A percentile compares a stretch with the other conserved stretches of the same genome.
Conservation (phyloP, 2,888 invertebrate species). For the Hesperia comma region DNA sequence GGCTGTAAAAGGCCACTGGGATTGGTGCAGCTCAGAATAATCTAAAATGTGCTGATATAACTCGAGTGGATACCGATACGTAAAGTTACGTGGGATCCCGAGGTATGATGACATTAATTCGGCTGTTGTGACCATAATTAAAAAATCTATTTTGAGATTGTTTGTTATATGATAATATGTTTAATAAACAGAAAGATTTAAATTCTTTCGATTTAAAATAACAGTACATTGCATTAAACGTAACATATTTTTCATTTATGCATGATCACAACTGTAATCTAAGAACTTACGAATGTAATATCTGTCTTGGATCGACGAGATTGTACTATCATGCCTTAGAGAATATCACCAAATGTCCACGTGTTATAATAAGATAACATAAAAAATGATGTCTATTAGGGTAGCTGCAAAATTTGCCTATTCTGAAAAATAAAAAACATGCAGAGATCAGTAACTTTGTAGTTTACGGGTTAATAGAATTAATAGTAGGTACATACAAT, state of each 20-base stretch:
- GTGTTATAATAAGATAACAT: background rate
- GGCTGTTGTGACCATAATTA: background rate
- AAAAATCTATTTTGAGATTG: background rate
- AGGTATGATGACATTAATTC: background rate
- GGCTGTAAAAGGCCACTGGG: slow-evolving; percentile 13
- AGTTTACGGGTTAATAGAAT: background rate
- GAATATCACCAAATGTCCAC: background rate
- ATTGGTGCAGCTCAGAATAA: slow-evolving; percentile 10
- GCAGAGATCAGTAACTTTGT: background rate
- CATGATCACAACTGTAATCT: background rate
- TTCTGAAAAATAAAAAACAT: background rate
- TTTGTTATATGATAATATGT: too few species aligned
- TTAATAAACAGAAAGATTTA: too few species aligned
- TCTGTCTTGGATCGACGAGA: background rate
- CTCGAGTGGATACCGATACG: background rate
- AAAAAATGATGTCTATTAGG: background rate
- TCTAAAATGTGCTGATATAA: background rate
- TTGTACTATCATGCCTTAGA: background rate
- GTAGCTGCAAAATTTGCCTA: background rate
- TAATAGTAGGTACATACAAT: too few species aligned
- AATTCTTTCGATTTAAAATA: too few species aligned
- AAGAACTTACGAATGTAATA: background rate
- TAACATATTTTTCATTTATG: too few species aligned
- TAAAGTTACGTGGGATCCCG: background rate
- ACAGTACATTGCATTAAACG: too few species aligned